These are phyloP conservation scores for Melanostigma gelatinosum DNA, from an alignment of 2,113 vertebrate genomes.

Conservation along the genomic window DNA sequence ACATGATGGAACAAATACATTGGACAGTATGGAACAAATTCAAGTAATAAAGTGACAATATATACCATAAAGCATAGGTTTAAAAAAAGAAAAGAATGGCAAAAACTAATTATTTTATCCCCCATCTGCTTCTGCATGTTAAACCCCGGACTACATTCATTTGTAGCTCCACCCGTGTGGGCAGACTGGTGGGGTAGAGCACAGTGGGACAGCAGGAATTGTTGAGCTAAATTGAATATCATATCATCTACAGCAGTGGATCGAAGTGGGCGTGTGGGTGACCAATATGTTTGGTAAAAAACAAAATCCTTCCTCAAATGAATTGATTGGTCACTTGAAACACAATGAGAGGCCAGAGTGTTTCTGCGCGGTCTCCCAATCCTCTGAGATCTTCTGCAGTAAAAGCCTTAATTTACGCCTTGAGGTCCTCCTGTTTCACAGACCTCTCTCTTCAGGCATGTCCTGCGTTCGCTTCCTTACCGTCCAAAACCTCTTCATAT, in stretches of 20 bases:
- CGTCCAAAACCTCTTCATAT: constrained; percentile 57
- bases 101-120: constrained; percentile 60
- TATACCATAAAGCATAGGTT: constrained; percentile 68
- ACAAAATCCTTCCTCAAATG: constrained; percentile 58
- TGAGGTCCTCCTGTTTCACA: constrained; percentile 55
- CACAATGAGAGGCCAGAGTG: constrained; percentile 75
- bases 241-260: constrained; percentile 63
- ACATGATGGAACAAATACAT: constrained; percentile 74
- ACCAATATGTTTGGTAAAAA: constrained; percentile 65
- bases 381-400: constrained; percentile 70
- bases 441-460: constrained; percentile 34
- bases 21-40: constrained; percentile 72
- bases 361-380: constrained; percentile 72
- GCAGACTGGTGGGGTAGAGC: constrained; percentile 67
- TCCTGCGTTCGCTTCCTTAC: constrained; percentile 53
- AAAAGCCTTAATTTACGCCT: constrained; percentile 42
- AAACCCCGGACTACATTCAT: constrained; percentile 81
- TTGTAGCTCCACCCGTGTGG: constrained; percentile 66
- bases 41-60: constrained; percentile 79
- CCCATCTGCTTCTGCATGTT: constrained; percentile 63
- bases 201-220: constrained; percentile 61
- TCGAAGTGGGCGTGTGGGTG: constrained; percentile 59
- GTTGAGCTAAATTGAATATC: constrained; percentile 57
- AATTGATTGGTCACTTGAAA: constrained; percentile 73
- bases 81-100: constrained; percentile 47